Evolutionary conservation across 35 echinoderm and acorn worm species (phyloP), one percentile per base, ranked within the genome.

Genomic region (Acanthaster planci): DNA sequence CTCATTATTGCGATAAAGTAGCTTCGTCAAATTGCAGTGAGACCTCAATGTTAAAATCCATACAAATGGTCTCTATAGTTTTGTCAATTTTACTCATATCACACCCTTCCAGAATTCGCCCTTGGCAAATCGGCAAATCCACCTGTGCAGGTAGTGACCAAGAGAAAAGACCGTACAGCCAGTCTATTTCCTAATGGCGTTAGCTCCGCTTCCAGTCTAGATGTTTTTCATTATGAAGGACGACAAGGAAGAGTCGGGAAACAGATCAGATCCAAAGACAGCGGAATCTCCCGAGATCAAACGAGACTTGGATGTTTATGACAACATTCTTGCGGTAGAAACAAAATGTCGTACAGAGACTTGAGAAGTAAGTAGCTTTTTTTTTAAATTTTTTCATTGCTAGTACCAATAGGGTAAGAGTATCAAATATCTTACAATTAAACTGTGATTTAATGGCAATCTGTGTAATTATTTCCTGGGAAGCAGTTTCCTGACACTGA

Each of bases 321-420:
- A 76, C 84, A 86, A 76, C 84, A 86, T 86, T 86, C 84, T 78
- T 86, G 50, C 84, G 51, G 67, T 76, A 55, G 40, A 52, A 76
- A 78, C 37, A 39, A 93, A 84, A 93, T 93, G 91, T 93, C 91
- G 39, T 93, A 93, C 76, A 38, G 91, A 51, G 91, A 93, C 56
- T 80, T 93, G 15, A 93, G 91, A 88, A 93, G 91, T 88, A 93
- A 93, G 86, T 56, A 39, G 9, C 32, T 32, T n/a, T 80, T 81
- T 60, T 21, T 79, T 79, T 38, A 6, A 68, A 8, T 31, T 79
- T 68, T 68, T 39, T 29, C 17, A 22, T 12, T 7, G 7, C 53
- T 52, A 82, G 18, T 22, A 16, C 5, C 18, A n/a, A 51, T 2
- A 18, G n/a, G 5, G 32, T 67, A 5, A 67, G 23, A 47, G 4